These are phyloP conservation scores for Hiodon alosoides DNA, from an alignment of 2,113 vertebrate species.

Conservation along the genomic window DNA sequence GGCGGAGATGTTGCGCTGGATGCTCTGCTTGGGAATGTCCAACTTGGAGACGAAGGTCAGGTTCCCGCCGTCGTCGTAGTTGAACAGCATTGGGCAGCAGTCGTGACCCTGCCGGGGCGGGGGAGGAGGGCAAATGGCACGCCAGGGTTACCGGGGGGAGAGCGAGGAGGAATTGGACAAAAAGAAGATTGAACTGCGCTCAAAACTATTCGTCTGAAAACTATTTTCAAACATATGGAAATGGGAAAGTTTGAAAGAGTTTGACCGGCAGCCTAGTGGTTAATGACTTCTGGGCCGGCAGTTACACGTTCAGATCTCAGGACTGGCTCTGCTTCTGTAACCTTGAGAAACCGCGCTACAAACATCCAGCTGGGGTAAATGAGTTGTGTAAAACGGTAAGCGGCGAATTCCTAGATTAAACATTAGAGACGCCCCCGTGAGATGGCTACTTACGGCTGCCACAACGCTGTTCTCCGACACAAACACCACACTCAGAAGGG, in stretches of 20 bases:
- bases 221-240: no score
- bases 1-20: conserved; percentile 94
- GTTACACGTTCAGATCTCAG: no score
- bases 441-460: conserved; percentile 79
- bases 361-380: no score
- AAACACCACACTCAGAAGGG: conserved; percentile 91
- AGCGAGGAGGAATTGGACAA: no score
- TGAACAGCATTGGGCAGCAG: conserved; percentile 98
- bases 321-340: no score
- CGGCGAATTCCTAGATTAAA: background rate
- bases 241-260: no score
- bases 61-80: conserved; percentile 82
- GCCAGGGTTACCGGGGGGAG: background rate
- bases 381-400: no score
- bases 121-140: background rate
- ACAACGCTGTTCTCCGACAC: conserved; percentile 94
- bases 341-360: no score
- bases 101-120: conserved; percentile 80
- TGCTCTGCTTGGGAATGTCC: conserved; percentile 96
- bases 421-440: background rate
- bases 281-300: no score
- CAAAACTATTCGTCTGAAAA: no score
- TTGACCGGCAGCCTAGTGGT: no score
- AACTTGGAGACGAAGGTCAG: conserved; percentile 91
- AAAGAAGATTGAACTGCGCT: no score